These are phyloP conservation scores for Macropus fuliginosus DNA, from an alignment of 2,797 vertebrate genomes.

Conservation along the genomic window DNA sequence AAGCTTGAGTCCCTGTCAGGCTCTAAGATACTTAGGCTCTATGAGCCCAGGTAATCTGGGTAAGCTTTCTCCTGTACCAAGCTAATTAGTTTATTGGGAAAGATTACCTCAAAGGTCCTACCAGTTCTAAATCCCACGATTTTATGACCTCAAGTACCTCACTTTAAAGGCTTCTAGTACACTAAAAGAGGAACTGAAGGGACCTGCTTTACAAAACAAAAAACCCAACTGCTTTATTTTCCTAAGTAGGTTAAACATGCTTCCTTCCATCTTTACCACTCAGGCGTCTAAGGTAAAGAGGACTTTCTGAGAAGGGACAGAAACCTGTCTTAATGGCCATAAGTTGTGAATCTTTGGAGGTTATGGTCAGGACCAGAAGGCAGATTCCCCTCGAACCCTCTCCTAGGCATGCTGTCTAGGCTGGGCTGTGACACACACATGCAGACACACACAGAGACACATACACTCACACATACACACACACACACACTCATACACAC, in stretches of 20 bases:
- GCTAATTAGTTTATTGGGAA: neutral
- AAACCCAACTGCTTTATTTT: neutral
- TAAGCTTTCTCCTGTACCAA: neutral
- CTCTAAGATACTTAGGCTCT: neutral
- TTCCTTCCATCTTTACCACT: neutral
- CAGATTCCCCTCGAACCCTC: too few species aligned
- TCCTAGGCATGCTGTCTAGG: neutral
- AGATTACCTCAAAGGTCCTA: neutral
- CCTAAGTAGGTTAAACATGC: neutral
- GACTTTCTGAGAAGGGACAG: neutral
- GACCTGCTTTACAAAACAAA: neutral
- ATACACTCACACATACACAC: neutral
- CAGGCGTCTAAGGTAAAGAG: neutral
- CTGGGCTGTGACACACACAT: conserved; percentile 24
- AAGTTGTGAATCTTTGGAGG: neutral
- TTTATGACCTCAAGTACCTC: neutral
- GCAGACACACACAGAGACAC: neutral
- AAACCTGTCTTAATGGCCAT: neutral
- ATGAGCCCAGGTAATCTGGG: neutral
- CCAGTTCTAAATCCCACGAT: neutral
- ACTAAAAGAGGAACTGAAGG: neutral
- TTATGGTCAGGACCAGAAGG: neutral
- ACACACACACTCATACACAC: neutral
- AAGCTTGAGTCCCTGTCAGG: neutral
- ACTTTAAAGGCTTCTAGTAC: neutral